phyloP scores from a whole-genome alignment of 2,113 vertebrate species.

The Channa argus region DNA sequence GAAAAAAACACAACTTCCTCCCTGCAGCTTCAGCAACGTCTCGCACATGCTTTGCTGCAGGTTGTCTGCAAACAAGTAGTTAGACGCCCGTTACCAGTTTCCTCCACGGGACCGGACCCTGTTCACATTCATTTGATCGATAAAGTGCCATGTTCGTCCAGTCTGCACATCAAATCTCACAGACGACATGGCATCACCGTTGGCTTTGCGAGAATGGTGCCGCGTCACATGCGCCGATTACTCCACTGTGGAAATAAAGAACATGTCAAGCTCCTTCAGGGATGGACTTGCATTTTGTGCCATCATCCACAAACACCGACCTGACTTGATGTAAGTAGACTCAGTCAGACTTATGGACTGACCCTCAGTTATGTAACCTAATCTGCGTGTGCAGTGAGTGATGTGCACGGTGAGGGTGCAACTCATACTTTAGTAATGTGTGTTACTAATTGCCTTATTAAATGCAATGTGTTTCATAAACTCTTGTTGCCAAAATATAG shows the following conservation, averaged over 20 bases:
- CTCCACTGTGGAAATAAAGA: slow-evolving; percentile 84
- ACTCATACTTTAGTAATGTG: too few relatives aligned
- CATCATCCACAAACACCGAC: slow-evolving; percentile 90
- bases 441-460: too few relatives aligned
- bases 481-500: too few relatives aligned
- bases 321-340: slow-evolving; percentile 89
- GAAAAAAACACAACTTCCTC: not conserved
- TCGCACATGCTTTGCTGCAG: not conserved
- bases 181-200: slow-evolving; percentile 81
- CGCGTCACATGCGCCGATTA: slow-evolving; percentile 85
- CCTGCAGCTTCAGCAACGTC: not conserved
- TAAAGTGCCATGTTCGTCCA: slow-evolving; percentile 15
- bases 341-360: too few relatives aligned
- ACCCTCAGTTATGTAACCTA: too few relatives aligned
- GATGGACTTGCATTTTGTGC: slow-evolving; percentile 92
- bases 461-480: too few relatives aligned
- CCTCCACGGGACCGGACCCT: not conserved
- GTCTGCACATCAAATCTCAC: not conserved
- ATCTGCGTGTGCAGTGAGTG: too few relatives aligned
- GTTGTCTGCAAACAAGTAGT: not conserved
- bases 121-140: not conserved
- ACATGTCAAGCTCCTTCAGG: slow-evolving; percentile 89
- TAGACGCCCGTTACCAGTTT: slow-evolving; percentile 58
- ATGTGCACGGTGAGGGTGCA: too few relatives aligned
- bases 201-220: slow-evolving; percentile 87